Evolutionary conservation across 2,888 invertebrate species (phyloP), one percentile per base, ranked within the genome.

Genomic region (Lasioglossum villosulum): DNA sequence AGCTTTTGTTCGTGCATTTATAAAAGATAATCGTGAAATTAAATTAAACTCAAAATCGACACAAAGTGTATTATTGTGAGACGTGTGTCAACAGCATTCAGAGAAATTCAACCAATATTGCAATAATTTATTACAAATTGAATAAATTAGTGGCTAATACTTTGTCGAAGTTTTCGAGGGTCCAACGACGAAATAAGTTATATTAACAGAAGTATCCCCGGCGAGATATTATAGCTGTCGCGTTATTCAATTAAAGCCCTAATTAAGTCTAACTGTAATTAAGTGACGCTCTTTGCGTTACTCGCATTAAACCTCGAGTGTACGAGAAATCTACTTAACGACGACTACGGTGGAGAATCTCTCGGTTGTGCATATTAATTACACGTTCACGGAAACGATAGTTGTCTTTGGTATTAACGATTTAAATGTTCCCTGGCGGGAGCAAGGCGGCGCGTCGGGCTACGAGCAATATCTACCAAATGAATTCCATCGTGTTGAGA

Each of bases 181-280:
- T n/a, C 37, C 30, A 23, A 23, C 37, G 6, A 45, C 16, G 27
- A 75, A 70, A 34, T 70, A 70, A 56, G 30, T 82, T 68, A 34
- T 27, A 30, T 74, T 52, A 42, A 23, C 39, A 6, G 48, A 37
- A 59, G 48, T 52, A 78, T 14, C 34, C 56, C 23, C n/a, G n/a
- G 2, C 2, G 37, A 74, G 52, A 56, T 68, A 74, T 81, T 68
- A 34, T 27, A 45, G 27, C 14, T 37, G 70, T 23, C 74, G 16
- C 56, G 74, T 75, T 74, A 56, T 79, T 82, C 42, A 45, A 82
- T 75, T 80, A 75, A 71, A 80, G 48, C 8, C 48, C 48, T 74
- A 71, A 75, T 72, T 63, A 83, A 83, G n/a, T 71, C 30, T 75
- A 70, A 81, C 42, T 72, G 30, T 66, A 81, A 81, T 81, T 66